Conservation (phyloP, 2,888 invertebrate species). For the Sesamia inferens region DNA sequence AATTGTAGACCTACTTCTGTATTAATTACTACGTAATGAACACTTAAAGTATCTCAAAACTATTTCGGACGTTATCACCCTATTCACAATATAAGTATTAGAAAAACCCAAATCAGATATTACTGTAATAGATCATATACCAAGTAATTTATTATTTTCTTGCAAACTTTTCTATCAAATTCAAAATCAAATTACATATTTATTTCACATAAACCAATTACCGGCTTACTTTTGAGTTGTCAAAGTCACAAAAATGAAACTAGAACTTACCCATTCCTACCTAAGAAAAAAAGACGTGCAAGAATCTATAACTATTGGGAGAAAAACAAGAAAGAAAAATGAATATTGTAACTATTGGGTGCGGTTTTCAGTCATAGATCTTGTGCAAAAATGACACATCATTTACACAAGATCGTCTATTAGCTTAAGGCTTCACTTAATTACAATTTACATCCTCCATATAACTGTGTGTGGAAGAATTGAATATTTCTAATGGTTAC, state of each 20-base stretch:
- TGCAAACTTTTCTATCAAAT: not conserved
- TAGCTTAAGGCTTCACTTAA: not conserved
- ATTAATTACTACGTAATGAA: not conserved
- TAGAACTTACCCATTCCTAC: too few relatives aligned
- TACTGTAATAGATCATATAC: not conserved
- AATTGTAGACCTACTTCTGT: too few relatives aligned
- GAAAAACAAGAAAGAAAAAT: too few relatives aligned
- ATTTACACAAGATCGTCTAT: not conserved
- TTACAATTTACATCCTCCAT: conserved; percentile 1
- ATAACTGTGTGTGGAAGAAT: not conserved
- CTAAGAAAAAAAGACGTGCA: too few relatives aligned
- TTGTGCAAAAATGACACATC: not conserved
- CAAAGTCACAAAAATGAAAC: too few relatives aligned
- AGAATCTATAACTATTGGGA: too few relatives aligned
- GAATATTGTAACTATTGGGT: not conserved
- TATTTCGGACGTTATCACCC: not conserved
- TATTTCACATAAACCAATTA: too few relatives aligned
- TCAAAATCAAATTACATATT: too few relatives aligned
- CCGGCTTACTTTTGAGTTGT: too few relatives aligned
- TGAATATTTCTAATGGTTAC: not conserved
- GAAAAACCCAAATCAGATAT: not conserved
- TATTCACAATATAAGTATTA: not conserved
- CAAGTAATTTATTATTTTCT: not conserved
- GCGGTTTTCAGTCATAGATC: not conserved
- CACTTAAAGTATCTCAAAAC: not conserved